Base-by-base conservation (phyloP, 2,888 invertebrate species). In the Polyommatus iphigenia region DNA sequence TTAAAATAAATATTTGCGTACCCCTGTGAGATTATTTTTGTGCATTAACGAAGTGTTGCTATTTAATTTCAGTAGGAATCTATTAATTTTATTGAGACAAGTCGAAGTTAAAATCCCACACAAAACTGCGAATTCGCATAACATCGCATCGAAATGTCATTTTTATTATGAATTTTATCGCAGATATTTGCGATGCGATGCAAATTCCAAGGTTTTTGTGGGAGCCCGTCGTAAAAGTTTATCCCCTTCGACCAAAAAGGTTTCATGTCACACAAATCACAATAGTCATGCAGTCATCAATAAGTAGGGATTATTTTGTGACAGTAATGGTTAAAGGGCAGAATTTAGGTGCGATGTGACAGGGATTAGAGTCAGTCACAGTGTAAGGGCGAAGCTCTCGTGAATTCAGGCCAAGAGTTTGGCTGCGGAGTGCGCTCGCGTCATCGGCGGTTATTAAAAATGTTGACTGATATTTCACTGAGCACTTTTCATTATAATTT, bases 401-500 rank as follows among this genome's bases (percentile, higher is more conserved):
- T 24, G 62, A 20, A 62, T 62, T 24, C 62, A 62, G 62, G 62
- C 62, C 62, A 24, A 62, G 62, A 24, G 62, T 62, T 62, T 62
- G 62, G 62, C 62, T 62, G 20, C 10, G 10, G 24, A 59, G 62
- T 24, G 62, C 20, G 13, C 24, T 62, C 62, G 62, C 62, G 62
- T 62, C 62, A 62, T 62, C 24, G 0, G 24, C 24, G 24, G 10
- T 62, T 62, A 62, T 24, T 62, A 24, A 62, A 62, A 62, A 62
- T 62, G 24, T 62, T 20, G 15, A 54, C 54, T 62, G 62, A 24
- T 24, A 62, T 59, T 59, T 59, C 20, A 59, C 59, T 59, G 8
- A 8, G 10, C 18, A 59, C 20, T 59, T 59, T n/a, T 59, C 59
- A 57, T 57, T 2, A 8, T 59, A 20, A 20, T 59, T 59, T n/a